phyloP scores from a whole-genome alignment of 1,140 invertebrate species.

The Euschistus heros region DNA sequence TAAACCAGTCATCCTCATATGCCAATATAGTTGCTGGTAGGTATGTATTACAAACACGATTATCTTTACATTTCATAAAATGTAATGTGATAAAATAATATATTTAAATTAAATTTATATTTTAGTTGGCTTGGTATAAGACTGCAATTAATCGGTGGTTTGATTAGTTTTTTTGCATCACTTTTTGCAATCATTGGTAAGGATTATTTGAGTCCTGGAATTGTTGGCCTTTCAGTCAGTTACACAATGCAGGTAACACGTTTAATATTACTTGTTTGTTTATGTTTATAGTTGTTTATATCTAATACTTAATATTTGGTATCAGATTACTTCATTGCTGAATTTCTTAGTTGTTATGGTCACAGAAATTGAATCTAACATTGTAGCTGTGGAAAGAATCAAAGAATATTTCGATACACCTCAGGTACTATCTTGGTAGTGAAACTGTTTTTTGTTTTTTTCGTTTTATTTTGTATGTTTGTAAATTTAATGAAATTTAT shows the following conservation, averaged over 20 bases:
- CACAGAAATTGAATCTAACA: constrained; percentile 92
- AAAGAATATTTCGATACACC: constrained; percentile 78
- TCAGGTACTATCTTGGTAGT: too few relatives aligned
- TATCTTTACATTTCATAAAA: too few relatives aligned
- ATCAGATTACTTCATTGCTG: constrained; percentile 78
- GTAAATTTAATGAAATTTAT: too few relatives aligned
- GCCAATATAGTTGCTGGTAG: constrained; percentile 71
- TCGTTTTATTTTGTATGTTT: too few relatives aligned
- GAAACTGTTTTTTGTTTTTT: too few relatives aligned
- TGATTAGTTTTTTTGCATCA: too few relatives aligned
- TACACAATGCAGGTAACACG: constrained; percentile 68
- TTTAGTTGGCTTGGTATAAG: too few relatives aligned
- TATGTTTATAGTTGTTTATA: constrained; percentile 47
- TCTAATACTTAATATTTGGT: constrained; percentile 45
- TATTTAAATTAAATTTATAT: constrained; percentile 10
- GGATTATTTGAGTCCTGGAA: constrained; percentile 52
- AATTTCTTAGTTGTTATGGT: constrained; percentile 96
- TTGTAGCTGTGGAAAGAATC: constrained; percentile 93
- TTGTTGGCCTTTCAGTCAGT: constrained; percentile 50
- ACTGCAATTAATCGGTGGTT: too few relatives aligned
- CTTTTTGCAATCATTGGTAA: too few relatives aligned
- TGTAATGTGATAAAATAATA: too few relatives aligned
- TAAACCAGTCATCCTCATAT: constrained; percentile 77
- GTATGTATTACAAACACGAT: constrained; percentile 31
- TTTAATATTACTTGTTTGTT: not conserved